Base-by-base conservation (phyloP, 1,140 invertebrate genomes). In the Kradibia gibbosae region DNA sequence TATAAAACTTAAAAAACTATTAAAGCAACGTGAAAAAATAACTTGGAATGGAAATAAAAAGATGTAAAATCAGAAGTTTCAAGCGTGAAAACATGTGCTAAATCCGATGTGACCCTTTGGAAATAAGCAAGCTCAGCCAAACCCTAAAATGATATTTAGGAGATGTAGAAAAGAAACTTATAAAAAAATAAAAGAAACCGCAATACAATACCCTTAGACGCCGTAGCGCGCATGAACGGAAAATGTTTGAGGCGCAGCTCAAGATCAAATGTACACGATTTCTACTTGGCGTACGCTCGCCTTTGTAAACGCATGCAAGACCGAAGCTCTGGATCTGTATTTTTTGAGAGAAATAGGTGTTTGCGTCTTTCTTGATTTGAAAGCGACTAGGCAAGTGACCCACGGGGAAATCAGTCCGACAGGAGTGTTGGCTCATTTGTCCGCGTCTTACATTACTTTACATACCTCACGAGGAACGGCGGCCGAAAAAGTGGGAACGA, bases 371-470 rank as follows among this genome's bases (percentile, higher is more conserved):
- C 80, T 80, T 53, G 67, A 72, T 80, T 73, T 76, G 48, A 53
- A 55, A 81, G 80, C 72, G 48, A n/a, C 39, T n/a, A 22, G n/a
- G 62, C 75, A 82, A 82, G 75, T 65, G 81, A 82, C 75, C 81
- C 75, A 42, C 76, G 55, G 81, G 75, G 81, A 82, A 82, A 82
- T 82, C 81, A 82, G 75, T 78, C 67, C 45, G 53, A 73, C n/a
- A 53, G 22, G 11, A 34, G 17, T 20, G 48, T 22, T 10, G 17
- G 39, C 50, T 72, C 45, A 80, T 72, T 80, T 71, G 45, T 60
- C 22, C n/a, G n/a, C 36, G 36, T 42, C 45, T 22, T 11, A n/a
- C 78, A 60, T 78, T 34, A 67, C 53, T 72, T 80, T 72, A 48
- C 67, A 80, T 80, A 45, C 1, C n/a, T 22, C 20, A 48, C 0